Evolutionary conservation across 2,113 vertebrate species (phyloP), one percentile per base, ranked within the genome.

Genomic region (Corythornis madagascariensis): DNA sequence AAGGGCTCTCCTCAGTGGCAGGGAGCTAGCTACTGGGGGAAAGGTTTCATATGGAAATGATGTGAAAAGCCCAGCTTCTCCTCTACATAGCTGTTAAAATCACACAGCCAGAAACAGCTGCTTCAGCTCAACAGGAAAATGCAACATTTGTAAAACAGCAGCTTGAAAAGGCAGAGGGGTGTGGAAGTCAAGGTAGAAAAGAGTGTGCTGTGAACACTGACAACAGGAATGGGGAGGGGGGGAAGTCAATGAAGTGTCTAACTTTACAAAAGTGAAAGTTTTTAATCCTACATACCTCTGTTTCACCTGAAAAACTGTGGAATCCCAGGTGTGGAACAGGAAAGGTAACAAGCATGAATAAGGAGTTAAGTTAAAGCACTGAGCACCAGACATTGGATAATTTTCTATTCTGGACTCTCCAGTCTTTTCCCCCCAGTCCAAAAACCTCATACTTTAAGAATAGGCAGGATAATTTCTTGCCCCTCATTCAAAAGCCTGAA

Each of bases 71-170:
- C 72, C 78, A 81, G 77, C 80, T 89, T 85, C 75, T 94, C 70
- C 33, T 94, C 75, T 91, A 92, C 52, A 42, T 73, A 19, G 6
- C 82, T 90, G 86, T 92, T 95, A 95, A 94, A 97, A 95, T 96
- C 95, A 93, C 91, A 91, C 75, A 93, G 89, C 88, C 88, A 67
- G 86, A 93, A 95, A 92, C 88, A 93, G 88, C 92, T 94, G 64
- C 91, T 93, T 87, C 69, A 90, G 77, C 86, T 88, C 75, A 90
- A 67, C 33, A 65, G 42, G 60, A 94, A 73, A 81, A 83, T 10
- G 50, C 78, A 77, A 31, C 65, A 50, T 89, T 63, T 72, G 70
- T 38, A 84, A 84, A 95, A 83, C 81, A 87, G 90, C 89, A 96
- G 86, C 94, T 96, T 61, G 35, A 63, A 79, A 47, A 76, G 69